Base-by-base conservation (phyloP, 37 sponge, comb jelly and placozoan genomes). In the Chondrosia reniformis region DNA sequence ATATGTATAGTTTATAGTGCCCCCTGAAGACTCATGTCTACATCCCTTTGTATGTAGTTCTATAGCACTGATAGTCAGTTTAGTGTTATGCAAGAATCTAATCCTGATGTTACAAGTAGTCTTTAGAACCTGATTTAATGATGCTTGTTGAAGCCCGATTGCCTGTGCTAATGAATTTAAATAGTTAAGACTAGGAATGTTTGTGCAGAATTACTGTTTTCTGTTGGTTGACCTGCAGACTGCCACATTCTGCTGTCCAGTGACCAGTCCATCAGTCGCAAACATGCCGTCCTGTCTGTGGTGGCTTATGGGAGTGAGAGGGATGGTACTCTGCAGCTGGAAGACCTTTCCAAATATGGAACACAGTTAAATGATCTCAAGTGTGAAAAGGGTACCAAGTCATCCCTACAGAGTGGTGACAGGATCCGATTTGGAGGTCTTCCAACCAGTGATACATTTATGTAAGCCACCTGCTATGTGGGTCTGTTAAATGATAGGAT, bases 181-280 rank as follows among this genome's bases (percentile, higher is more conserved):
- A n/a, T n/a, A n/a, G n/a, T n/a, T n/a, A n/a, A n/a, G n/a, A n/a
- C n/a, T n/a, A n/a, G n/a, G n/a, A n/a, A n/a, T 59, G n/a, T 59
- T 25, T 59, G 61, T 13, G 28, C n/a, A 15, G 15, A 49, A 10
- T 49, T 49, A 10, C 10, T 49, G 15, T 49, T 49, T 49, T 15
- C 15, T 49, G 52, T 49, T 49, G 52, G 15, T 49, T 19, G 10
- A 49, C 52, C 31, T 40, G n/a, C 43, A 69, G 72, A 69, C 43
- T 69, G 72, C 72, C 72, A 69, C 72, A 69, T 69, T 2, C 43
- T 69, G 8, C 32, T 69, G 22, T 34, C 36, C 5, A 34, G 24
- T 41, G 72, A 69, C 72, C 72, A 69, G 44, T 69, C 72, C 72
- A 69, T 69, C 15, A 69, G 72, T 25, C 32, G 72, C 2, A 34